Evolutionary conservation across 2,113 vertebrate species (phyloP), one percentile per base, ranked within the genome.

Genomic region (Archilochus colubris): DNA sequence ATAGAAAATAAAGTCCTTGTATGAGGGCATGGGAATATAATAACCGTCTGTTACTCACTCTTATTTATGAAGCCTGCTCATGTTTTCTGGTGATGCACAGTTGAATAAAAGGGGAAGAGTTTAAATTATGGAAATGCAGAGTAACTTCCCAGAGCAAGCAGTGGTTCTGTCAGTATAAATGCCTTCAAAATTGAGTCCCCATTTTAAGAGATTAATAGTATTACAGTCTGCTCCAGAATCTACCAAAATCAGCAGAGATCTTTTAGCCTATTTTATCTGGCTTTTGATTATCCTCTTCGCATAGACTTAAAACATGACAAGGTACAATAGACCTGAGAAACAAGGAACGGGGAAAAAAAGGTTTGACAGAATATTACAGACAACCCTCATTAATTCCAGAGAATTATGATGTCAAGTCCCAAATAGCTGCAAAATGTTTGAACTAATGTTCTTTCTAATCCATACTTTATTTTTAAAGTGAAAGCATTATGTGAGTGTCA

Each of bases 271-370:
- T 94, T 96, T 91, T 66, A 61, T 80, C 33, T 88, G 43, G 4
- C 59, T 94, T 95, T 88, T 93, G 93, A 88, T 96, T 91, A 83
- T 67, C 74, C 27, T 89, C 51, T 84, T 87, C 8, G 16, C 78
- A 74, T 36, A 89, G 74, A 82, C 66, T 74, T 27, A 86, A 94
- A 91, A 77, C 87, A 89, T 63, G 70, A 80, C 72, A 82, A 70
- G 16, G 53, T 55, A 81, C 58, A 93, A 88, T 44, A 89, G 4
- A 89, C 18, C 63, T 77, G 59, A 82, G 93, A 89, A 92, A 89
- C 67, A 94, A 77, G 57, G 51, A 94, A 62, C 4, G 31, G 28
- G 43, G 51, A 79, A 85, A 78, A 51, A 91, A 89, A 94, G 48
- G 22, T 80, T 94, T 94, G 64, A 55, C 59, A 77, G 67, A 89